These are phyloP conservation scores for Tetrao urogallus DNA, from an alignment of 2,113 vertebrate genomes.

Conservation along the genomic window DNA sequence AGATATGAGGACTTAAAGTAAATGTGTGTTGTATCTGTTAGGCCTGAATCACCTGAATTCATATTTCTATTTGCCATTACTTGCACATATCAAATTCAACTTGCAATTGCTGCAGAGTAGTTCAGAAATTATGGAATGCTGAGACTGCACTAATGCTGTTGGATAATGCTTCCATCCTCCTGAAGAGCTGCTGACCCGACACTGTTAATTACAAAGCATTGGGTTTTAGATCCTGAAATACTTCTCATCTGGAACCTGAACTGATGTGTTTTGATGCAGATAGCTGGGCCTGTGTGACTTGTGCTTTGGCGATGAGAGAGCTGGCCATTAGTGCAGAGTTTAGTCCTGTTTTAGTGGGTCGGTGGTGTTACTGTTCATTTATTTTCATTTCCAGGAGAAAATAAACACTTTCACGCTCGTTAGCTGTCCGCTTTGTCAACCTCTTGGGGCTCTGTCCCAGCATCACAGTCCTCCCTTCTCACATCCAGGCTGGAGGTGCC, in stretches of 20 bases:
- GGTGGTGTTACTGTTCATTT: neutral
- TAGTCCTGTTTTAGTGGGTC: neutral
- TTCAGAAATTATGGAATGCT: neutral
- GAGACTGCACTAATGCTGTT: neutral
- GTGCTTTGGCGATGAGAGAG: neutral
- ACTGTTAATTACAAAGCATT: neutral
- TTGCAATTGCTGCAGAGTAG: neutral
- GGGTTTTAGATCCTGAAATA: neutral
- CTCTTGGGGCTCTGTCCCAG: neutral
- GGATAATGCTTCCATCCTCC: neutral
- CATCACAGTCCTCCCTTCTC: neutral
- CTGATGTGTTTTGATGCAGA: no score
- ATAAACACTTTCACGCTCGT: neutral
- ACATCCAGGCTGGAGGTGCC: neutral
- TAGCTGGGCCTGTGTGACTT: neutral
- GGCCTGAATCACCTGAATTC: neutral
- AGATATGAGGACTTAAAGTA: neutral
- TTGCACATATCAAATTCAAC: neutral
- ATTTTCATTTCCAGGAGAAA: neutral
- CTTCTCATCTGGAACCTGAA: neutral
- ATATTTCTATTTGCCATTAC: neutral
- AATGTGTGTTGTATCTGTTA: neutral
- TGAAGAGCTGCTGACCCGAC: neutral
- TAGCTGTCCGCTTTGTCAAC: neutral
- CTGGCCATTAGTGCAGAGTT: neutral